Percentiles rank a stretch among this genome's conserved stretches.
Evolutionary conservation across 2,113 vertebrate genomes (phyloP).

Genomic region (Chloroceryle aenea): DNA sequence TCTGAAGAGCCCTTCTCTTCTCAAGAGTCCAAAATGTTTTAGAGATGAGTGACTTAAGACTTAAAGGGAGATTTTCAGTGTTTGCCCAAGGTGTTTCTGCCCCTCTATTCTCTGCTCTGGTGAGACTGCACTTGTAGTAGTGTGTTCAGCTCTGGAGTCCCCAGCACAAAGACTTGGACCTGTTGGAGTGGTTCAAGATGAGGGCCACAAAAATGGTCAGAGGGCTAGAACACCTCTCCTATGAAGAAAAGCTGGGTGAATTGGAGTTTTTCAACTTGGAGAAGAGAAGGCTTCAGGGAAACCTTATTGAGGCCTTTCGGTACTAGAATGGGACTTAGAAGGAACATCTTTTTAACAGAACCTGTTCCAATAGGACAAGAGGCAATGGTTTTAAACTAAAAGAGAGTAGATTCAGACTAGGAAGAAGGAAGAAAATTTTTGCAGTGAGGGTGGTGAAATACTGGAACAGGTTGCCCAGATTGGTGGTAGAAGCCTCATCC

Average conservation of each 20-base stretch:
- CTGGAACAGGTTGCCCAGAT: background rate
- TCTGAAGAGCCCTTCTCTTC: background rate
- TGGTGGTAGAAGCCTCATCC: background rate
- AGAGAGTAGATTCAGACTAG: background rate
- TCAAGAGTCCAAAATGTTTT: background rate
- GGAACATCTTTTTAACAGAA: background rate
- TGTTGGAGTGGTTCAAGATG: background rate
- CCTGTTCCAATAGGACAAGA: background rate
- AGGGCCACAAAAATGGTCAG: background rate
- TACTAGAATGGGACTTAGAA: background rate
- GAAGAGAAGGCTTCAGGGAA: background rate
- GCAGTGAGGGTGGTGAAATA: background rate
- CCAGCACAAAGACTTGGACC: background rate
- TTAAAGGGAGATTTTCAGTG: background rate
- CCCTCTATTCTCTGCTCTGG: background rate
- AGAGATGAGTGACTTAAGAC: background rate
- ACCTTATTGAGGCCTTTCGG: background rate
- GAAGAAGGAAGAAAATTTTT: background rate
- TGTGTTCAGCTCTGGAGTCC: background rate
- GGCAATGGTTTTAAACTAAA: background rate
- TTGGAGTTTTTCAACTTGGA: background rate
- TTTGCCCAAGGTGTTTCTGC: background rate
- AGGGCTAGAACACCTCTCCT: background rate
- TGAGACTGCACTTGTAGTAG: background rate
- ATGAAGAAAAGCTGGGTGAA: background rate